phyloP scores from a whole-genome alignment of 2,888 invertebrate species.

The Caradrina kadenii region DNA sequence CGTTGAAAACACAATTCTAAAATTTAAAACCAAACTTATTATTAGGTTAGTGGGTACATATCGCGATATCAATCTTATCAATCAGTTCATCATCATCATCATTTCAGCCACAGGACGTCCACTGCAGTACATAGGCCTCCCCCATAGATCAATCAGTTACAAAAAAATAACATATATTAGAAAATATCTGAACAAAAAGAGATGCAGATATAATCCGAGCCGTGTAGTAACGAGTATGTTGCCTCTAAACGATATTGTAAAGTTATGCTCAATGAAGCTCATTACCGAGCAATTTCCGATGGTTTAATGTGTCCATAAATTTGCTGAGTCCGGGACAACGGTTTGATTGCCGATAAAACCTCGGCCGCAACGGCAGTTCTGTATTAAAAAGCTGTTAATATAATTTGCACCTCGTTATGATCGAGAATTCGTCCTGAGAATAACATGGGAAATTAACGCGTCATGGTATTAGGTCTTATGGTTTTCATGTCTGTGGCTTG shows the following conservation, averaged over 20 bases:
- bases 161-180: neutral
- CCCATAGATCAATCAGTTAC: no score
- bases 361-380: constrained; percentile 72
- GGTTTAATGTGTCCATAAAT: constrained; percentile 79
- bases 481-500: neutral
- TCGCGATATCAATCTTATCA: no score
- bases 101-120: no score
- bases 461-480: neutral
- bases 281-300: constrained; percentile 73
- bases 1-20: neutral
- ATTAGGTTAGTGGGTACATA: no score
- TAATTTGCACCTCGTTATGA: constrained; percentile 81
- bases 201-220: constrained; percentile 14
- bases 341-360: constrained; percentile 83
- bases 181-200: constrained; percentile 31
- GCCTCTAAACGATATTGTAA: constrained; percentile 64
- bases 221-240: constrained; percentile 46
- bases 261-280: constrained; percentile 67
- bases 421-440: constrained; percentile 49
- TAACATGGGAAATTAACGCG: constrained; percentile 62
- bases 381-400: constrained; percentile 81
- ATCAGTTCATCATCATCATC: no score
- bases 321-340: constrained; percentile 71
- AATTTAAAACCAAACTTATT: no score
- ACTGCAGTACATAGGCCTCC: no score